Conservation (phyloP, 2,113 vertebrate genomes). For the Carassius auratus region DNA sequence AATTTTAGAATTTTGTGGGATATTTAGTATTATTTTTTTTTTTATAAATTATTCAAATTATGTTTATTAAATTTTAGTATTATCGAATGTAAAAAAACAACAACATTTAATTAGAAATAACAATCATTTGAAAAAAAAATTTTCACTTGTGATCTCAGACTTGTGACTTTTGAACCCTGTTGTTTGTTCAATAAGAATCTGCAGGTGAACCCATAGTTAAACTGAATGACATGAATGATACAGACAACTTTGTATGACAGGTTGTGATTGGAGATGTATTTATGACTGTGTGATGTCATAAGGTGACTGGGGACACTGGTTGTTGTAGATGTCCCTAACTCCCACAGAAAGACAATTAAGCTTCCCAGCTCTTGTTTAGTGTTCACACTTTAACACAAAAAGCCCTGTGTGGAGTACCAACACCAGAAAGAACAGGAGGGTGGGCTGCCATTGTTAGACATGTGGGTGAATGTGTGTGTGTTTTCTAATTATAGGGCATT, state of each 20-base stretch:
- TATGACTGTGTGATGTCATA: neutral
- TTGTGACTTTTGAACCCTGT: neutral
- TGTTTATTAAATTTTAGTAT: too few relatives aligned
- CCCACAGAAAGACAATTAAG: slow-evolving; percentile 31
- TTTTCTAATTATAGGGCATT: slow-evolving; percentile 15
- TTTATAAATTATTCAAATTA: too few relatives aligned
- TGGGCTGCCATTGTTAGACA: neutral
- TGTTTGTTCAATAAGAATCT: neutral
- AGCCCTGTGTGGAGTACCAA: slow-evolving; percentile 2
- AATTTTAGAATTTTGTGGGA: neutral
- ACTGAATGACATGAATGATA: neutral
- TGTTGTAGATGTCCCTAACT: neutral
- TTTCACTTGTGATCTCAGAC: neutral
- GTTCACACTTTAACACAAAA: slow-evolving; percentile 2
- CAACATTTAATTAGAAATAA: too few relatives aligned
- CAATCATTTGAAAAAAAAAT: too few relatives aligned
- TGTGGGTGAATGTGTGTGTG: neutral
- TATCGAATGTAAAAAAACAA: too few relatives aligned
- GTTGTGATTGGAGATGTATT: neutral
- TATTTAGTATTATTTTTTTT: neutral
- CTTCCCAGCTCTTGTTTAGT: slow-evolving; percentile 12
- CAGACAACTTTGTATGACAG: neutral
- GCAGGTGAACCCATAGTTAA: neutral
- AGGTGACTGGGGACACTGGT: neutral
- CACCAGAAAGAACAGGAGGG: neutral